Evolutionary conservation across 1,140 invertebrate genomes (phyloP).

Genomic region (Penaeus japonicus): DNA sequence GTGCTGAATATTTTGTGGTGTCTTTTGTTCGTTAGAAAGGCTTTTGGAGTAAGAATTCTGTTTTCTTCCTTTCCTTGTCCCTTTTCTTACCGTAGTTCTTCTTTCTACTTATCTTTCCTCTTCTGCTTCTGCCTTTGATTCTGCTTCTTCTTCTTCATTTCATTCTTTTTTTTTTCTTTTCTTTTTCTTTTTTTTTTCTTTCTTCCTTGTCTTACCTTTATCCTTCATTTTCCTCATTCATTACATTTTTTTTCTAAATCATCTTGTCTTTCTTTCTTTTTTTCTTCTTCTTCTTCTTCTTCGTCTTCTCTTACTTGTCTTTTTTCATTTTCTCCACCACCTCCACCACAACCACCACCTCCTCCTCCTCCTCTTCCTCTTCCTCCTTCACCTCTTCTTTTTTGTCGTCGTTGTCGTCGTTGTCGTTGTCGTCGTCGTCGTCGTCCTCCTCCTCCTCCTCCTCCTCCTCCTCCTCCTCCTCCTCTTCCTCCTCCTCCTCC

Average conservation of each 20-base stretch:
- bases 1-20: not conserved
- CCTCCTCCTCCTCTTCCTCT: not conserved
- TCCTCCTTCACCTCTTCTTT: not conserved
- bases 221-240: not conserved
- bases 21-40: not conserved
- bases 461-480: not conserved
- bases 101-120: not conserved
- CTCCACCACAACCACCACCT: not conserved
- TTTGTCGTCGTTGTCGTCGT: not conserved
- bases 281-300: not conserved
- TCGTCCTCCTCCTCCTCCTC: not conserved
- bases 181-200: not conserved
- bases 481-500: not conserved
- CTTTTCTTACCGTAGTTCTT: not conserved
- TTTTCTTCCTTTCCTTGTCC: not conserved
- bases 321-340: not conserved
- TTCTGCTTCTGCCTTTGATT: too few species aligned
- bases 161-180: not conserved
- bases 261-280: not conserved
- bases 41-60: not conserved
- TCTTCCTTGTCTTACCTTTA: not conserved
- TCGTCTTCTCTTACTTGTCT: not conserved
- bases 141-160: too few species aligned
- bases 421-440: not conserved
- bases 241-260: not conserved